Conservation (phyloP, 2,888 invertebrate genomes). For the Drosophila nigricruria region DNA sequence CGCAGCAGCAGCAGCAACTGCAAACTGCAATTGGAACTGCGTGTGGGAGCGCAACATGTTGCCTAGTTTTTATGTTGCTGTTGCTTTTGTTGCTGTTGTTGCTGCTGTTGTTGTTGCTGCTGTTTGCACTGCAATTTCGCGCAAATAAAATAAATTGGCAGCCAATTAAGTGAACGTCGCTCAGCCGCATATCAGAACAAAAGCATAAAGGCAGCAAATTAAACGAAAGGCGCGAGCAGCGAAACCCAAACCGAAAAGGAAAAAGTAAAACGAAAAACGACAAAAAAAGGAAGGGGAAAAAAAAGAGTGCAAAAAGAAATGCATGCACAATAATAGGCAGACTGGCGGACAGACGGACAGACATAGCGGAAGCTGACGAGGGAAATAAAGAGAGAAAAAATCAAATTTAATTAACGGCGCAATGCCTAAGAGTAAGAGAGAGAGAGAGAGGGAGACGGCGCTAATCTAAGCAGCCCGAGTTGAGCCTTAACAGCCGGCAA, state of each 20-base stretch:
- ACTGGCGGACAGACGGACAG: background rate
- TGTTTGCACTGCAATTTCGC: constrained; percentile 71
- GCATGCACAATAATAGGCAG: constrained; percentile 31
- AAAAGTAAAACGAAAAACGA: constrained; percentile 7
- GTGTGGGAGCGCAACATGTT: constrained; percentile 80
- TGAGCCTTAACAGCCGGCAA: constrained; percentile 7
- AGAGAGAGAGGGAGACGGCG: background rate
- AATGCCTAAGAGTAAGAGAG: too few relatives aligned
- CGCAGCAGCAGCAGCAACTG: constrained; percentile 12
- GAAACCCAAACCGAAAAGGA: constrained; percentile 6
- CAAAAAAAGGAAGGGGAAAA: background rate
- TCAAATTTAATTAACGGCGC: constrained; percentile 72
- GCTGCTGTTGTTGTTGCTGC: constrained; percentile 23
- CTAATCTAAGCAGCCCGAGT: background rate
- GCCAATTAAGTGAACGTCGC: constrained; percentile 76
- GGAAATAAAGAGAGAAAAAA: constrained; percentile 48
- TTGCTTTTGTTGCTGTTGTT: constrained; percentile 26
- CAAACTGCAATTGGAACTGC: constrained; percentile 57
- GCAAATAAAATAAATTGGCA: constrained; percentile 80
- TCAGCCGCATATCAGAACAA: constrained; percentile 72
- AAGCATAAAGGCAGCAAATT: constrained; percentile 79
- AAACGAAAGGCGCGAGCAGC: constrained; percentile 51
- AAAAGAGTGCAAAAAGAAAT: constrained; percentile 30
- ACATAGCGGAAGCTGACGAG: constrained; percentile 57
- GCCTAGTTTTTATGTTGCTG: constrained; percentile 56